phyloP scores from a whole-genome alignment of 2,888 invertebrate species.

The Argyresthia goedartella region DNA sequence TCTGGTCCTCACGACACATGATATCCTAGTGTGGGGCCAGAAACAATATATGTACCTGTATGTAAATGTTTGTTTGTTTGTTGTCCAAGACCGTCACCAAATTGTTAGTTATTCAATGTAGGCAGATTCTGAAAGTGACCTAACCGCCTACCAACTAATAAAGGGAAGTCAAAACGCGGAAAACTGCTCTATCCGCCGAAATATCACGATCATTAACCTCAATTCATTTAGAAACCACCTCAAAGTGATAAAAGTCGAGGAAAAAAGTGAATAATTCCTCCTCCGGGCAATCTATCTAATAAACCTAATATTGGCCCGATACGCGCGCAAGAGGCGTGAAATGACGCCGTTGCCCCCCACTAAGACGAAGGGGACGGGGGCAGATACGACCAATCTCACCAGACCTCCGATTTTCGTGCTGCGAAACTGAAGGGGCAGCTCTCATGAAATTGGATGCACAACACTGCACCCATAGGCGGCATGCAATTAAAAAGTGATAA shows the following conservation, averaged over 20 bases:
- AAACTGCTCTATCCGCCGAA: too few species aligned
- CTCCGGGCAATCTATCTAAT: conserved; percentile 61
- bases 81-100: too few species aligned
- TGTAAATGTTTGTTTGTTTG: too few species aligned
- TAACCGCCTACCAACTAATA: too few species aligned
- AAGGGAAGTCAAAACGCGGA: too few species aligned
- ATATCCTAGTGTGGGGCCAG: too few species aligned
- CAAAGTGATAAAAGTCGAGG: conserved; percentile 30
- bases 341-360: conserved; percentile 39
- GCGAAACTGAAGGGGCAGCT: conserved; percentile 9
- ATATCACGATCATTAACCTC: too few species aligned
- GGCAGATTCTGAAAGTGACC: too few species aligned
- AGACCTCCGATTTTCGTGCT: conserved; percentile 32
- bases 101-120: too few species aligned
- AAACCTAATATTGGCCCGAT: conserved; percentile 68
- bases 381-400: conserved; percentile 25
- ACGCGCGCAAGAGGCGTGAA: conserved; percentile 65
- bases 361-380: conserved; percentile 15
- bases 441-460: conserved; percentile 16
- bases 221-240: background rate
- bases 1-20: too few species aligned
- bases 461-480: conserved; percentile 18
- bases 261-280: conserved; percentile 50
- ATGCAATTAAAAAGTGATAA: conserved; percentile 38
- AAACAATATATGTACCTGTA: too few species aligned